Percentiles rank a stretch among this genome's conserved stretches.
These are phyloP conservation scores for Procambarus clarkii DNA, from an alignment of 1,140 invertebrate species.

Conservation along the genomic window DNA sequence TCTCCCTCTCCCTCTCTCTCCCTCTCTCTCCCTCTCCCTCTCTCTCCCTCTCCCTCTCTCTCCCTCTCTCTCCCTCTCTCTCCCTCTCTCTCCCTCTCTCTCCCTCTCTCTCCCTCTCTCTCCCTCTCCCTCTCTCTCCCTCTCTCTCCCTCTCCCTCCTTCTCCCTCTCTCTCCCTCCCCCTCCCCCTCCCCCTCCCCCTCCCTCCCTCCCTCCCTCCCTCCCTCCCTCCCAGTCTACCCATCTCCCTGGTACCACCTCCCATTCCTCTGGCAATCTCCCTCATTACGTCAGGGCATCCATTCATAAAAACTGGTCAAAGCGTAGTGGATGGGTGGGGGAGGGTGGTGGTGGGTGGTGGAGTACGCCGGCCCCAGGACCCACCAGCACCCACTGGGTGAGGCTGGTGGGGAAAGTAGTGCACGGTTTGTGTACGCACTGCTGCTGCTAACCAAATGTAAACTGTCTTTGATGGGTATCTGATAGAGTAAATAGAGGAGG, in stretches of 20 bases:
- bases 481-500: too few species aligned
- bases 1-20: constrained; percentile 19
- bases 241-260: too few species aligned
- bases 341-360: too few species aligned
- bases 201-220: neutral
- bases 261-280: neutral
- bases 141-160: too few species aligned
- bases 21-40: neutral
- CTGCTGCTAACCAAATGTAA: too few species aligned
- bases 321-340: neutral
- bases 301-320: constrained; percentile 45
- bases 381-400: too few species aligned
- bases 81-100: neutral
- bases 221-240: too few species aligned
- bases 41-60: constrained; percentile 11
- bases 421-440: too few species aligned
- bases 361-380: neutral
- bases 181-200: neutral
- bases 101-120: too few species aligned
- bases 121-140: too few species aligned
- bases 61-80: neutral
- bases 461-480: too few species aligned
- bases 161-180: neutral
- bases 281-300: constrained; percentile 32
- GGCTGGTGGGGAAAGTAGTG: too few species aligned